phyloP scores from a whole-genome alignment of 2,888 invertebrate species.

The Chalcosyrphus nemorum region DNA sequence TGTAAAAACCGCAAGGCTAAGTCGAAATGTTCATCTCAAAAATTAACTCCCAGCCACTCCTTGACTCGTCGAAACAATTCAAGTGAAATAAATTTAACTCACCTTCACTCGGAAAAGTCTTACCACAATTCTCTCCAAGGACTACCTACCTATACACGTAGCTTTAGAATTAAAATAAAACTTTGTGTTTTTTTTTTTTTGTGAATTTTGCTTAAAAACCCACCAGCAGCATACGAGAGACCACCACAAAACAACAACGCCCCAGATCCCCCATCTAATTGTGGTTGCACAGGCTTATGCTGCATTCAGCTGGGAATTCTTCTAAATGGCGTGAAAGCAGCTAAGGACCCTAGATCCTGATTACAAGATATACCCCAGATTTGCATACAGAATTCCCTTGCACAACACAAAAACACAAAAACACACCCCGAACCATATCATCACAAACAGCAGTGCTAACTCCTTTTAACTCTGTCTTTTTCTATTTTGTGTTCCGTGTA shows the following conservation, averaged over 20 bases:
- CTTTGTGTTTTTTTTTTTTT: too few species aligned
- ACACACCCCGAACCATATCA: slow-evolving; percentile 29
- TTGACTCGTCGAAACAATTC: slow-evolving; percentile 10
- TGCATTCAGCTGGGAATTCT: slow-evolving; percentile 48
- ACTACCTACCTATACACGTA: neutral
- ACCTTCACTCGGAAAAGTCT: slow-evolving; percentile 18
- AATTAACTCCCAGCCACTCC: neutral
- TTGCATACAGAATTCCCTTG: slow-evolving; percentile 42
- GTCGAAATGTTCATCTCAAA: neutral
- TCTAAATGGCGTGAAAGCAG: slow-evolving; percentile 59
- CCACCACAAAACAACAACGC: neutral
- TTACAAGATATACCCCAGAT: slow-evolving; percentile 67
- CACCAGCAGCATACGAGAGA: too few species aligned
- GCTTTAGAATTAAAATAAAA: slow-evolving; percentile 6
- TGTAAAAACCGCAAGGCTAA: neutral
- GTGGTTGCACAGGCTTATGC: slow-evolving; percentile 56
- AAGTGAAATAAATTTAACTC: slow-evolving; percentile 43
- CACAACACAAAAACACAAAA: neutral
- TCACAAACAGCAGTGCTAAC: slow-evolving; percentile 44
- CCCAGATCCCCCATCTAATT: slow-evolving; percentile 61
- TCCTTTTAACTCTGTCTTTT: slow-evolving; percentile 14
- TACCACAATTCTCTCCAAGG: slow-evolving; percentile 11
- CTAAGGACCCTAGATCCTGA: slow-evolving; percentile 67
- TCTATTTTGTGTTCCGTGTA: slow-evolving; percentile 48
- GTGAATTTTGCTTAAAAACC: slow-evolving; percentile 8